Evolutionary conservation across 23 tunicate species (phyloP).

Genomic region (Trididemnum nubilum): DNA sequence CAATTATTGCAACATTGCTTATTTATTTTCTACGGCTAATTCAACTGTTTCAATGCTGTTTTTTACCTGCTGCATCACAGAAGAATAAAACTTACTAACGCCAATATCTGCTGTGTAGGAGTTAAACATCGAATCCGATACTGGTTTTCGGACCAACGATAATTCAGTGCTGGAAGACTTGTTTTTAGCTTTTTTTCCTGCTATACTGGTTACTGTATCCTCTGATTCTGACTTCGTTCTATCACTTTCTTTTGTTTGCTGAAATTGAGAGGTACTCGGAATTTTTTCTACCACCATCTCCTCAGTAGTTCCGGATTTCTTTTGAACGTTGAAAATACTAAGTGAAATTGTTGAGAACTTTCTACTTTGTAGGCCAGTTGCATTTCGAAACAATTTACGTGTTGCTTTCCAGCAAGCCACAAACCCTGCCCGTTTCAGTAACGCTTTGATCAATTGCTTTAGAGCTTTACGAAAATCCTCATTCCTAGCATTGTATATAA

Average conservation of each 20-base stretch:
- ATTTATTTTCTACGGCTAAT: too few relatives aligned
- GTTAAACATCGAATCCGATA: too few relatives aligned
- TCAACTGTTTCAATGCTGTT: too few relatives aligned
- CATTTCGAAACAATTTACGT: constrained; percentile 15
- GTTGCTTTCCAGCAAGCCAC: constrained; percentile 33
- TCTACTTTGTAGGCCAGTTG: constrained; percentile 44
- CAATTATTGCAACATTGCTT: too few relatives aligned
- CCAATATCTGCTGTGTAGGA: too few relatives aligned
- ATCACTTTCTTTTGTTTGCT: not conserved
- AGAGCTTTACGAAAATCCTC: constrained; percentile 47
- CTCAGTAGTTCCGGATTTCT: not conserved
- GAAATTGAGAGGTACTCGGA: not conserved
- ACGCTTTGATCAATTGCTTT: constrained; percentile 6
- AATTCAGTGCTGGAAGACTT: too few relatives aligned
- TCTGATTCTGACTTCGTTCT: not conserved
- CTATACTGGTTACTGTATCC: not conserved
- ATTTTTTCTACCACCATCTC: not conserved
- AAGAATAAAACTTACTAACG: too few relatives aligned
- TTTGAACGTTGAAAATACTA: not conserved
- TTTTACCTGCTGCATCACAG: too few relatives aligned
- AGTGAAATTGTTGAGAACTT: constrained; percentile 36
- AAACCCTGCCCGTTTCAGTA: constrained; percentile 1
- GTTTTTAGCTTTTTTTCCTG: not conserved
- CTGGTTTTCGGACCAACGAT: too few relatives aligned
- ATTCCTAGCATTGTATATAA: constrained; percentile 62